phyloP scores from a whole-genome alignment of 2,113 vertebrate species.

The Mesoclemmys tuberculata region DNA sequence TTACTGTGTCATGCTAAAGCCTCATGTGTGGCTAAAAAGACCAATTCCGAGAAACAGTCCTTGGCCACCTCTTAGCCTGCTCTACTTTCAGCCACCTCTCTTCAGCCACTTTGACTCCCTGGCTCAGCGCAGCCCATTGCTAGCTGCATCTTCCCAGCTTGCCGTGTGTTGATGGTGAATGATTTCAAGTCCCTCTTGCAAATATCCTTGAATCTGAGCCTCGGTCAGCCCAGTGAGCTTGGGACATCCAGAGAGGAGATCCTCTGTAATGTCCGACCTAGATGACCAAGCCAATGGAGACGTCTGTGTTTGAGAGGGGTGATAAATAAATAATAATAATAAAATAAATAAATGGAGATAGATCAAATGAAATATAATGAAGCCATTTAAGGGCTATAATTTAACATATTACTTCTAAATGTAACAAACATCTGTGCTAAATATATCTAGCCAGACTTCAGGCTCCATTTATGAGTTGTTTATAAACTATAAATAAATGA shows the following conservation, averaged over 20 bases:
- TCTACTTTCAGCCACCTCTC: no score
- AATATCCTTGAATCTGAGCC: neutral
- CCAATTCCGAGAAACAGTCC: neutral
- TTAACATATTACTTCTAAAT: fast-evolving
- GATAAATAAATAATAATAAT: neutral
- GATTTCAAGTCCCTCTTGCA: neutral
- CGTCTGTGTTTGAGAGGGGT: neutral
- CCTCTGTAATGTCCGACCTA: neutral
- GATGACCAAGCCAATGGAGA: neutral
- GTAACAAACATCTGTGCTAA: conserved; percentile 51
- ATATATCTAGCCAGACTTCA: conserved; percentile 49
- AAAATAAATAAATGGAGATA: neutral
- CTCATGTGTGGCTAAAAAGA: neutral
- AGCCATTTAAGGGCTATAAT: neutral
- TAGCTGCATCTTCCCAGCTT: neutral
- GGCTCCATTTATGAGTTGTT: conserved; percentile 61
- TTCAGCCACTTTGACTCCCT: neutral
- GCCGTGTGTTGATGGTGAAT: neutral
- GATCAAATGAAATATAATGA: fast-evolving
- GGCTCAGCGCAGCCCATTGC: neutral
- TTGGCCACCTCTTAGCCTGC: no score
- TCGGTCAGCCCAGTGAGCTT: neutral
- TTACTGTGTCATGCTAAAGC: neutral
- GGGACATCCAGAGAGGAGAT: neutral
- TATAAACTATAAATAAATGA: conserved; percentile 66